Base-by-base conservation (phyloP, 2,888 invertebrate genomes). In the Hemithea aestivaria region DNA sequence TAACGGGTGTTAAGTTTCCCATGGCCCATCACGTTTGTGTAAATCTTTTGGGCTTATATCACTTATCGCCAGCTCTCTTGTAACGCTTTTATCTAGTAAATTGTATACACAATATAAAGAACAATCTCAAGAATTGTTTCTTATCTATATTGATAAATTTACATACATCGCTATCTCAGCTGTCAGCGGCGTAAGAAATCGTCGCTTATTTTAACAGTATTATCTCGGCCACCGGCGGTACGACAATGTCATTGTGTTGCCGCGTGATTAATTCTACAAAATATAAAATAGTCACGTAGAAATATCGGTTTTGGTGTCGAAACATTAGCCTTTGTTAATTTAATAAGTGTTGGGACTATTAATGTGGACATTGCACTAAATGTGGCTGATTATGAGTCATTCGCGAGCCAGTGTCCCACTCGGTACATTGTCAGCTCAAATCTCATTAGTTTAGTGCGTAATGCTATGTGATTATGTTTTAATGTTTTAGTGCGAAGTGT, bases 111-210 rank as follows among this genome's bases (percentile, higher is more conserved):
- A 35, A 35, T 27, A 56, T 61, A 60, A 66, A 55, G 68, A 72
- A 11, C 36, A 76, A 78, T 73, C 70, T 76, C 70, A 62, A 69
- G 51, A 68, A 73, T 67, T 75, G 71, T 75, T 64, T 61, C 73
- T 83, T 87, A 85, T 87, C 85, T 77, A 52, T 73, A 76, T 75
- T 81, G 84, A 85, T 85, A 84, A 78, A 72, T 79, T 74, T 72
- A 74, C 68, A 75, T 73, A 68, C 74, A 75, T 73, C 55, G 59
- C 57, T 79, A 79, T 84, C 81, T 76, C 58, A 62, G 62, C 67
- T 73, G 77, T 67, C 75, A 72, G 64, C 65, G 59, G 55, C 62
- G 58, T 72, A 77, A 76, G 79, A 77, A 76, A 79, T 67, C 73
- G 71, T 70, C 69, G 64, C 62, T 72, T 61, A 62, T 61, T 66